Percentiles rank a stretch among this genome's conserved stretches.
phyloP scores from a whole-genome alignment of 2,113 vertebrate species.

The Myiozetetes cayanensis region DNA sequence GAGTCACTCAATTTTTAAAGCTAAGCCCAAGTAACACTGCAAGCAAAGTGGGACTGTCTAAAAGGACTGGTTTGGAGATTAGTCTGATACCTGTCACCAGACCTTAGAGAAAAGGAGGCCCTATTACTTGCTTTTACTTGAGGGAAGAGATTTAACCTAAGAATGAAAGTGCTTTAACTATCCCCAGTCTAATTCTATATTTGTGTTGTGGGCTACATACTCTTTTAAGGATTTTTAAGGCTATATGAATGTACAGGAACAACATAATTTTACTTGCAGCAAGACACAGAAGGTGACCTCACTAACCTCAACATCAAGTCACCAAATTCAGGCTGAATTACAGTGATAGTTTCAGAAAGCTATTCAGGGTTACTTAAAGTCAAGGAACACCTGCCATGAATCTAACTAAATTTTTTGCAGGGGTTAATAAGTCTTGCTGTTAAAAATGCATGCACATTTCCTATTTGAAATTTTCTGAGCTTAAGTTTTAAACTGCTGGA shows the following conservation, averaged over 20 bases:
- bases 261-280: not conserved
- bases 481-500: not conserved
- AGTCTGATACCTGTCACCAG: not conserved
- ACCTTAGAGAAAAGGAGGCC: not conserved
- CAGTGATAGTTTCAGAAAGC: not conserved
- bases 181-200: not conserved
- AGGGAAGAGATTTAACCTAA: not conserved
- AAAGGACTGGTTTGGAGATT: not conserved
- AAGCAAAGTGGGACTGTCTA: not conserved
- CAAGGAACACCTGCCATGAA: not conserved
- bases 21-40: not conserved
- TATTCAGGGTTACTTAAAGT: not conserved
- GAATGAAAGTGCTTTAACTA: not conserved
- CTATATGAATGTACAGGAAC: not conserved
- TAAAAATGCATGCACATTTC: not conserved
- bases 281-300: not conserved
- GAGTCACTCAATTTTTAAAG: not conserved
- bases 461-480: not conserved
- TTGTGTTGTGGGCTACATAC: not conserved
- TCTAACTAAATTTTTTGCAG: not conserved
- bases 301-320: not conserved
- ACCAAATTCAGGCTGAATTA: not conserved
- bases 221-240: not conserved
- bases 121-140: not conserved
- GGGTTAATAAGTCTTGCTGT: not conserved